A percentile compares a stretch with the other conserved stretches of the same genome.
Conservation (phyloP, 2,888 invertebrate genomes). For the Heliconius cydno region DNA sequence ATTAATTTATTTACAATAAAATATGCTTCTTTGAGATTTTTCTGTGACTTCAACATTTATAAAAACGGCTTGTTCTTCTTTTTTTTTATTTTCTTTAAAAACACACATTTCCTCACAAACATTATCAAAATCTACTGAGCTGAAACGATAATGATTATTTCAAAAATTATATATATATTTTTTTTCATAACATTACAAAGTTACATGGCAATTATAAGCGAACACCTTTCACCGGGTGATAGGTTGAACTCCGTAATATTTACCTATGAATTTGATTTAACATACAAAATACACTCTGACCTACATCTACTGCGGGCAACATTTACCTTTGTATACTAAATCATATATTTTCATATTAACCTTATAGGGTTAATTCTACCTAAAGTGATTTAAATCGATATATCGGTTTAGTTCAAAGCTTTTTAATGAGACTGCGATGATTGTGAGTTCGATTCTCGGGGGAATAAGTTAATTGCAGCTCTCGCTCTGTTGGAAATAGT, state of each 20-base stretch:
- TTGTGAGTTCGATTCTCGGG: background rate
- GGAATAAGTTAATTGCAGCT: too few species aligned
- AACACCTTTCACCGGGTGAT: slow-evolving; percentile 33
- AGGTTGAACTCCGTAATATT: slow-evolving; percentile 19
- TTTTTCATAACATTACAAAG: background rate
- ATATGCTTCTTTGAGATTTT: background rate
- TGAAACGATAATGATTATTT: background rate
- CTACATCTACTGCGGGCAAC: slow-evolving; percentile 9
- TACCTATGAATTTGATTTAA: slow-evolving; percentile 22
- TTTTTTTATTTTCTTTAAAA: background rate
- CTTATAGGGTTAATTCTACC: background rate
- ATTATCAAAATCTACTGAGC: background rate
- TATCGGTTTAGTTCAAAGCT: too few species aligned
- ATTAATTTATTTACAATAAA: slow-evolving; percentile 23
- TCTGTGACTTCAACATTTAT: background rate
- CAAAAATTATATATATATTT: background rate
- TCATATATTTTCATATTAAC: background rate
- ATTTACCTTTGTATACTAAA: background rate
- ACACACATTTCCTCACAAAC: background rate
- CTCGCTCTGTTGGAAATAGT: too few species aligned
- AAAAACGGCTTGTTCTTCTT: background rate
- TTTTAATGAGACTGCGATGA: too few species aligned
- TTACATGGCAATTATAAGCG: background rate
- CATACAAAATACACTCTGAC: slow-evolving; percentile 33
- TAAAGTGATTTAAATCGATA: background rate